Evolutionary conservation across 1,140 invertebrate genomes (phyloP).

Genomic region (Heliconius nattereri): DNA sequence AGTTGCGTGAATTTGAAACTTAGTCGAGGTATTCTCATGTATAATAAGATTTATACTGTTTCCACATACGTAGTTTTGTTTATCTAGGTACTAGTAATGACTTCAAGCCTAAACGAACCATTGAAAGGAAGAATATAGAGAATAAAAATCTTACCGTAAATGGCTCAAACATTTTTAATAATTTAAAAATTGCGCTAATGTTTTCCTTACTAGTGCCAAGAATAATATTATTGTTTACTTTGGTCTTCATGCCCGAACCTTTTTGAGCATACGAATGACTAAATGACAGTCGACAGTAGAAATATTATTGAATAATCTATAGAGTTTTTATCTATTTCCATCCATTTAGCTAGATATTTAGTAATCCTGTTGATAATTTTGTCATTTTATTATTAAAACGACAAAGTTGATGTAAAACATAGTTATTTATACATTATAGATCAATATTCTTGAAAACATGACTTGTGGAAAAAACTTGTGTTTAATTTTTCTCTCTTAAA

Average conservation of each 20-base stretch:
- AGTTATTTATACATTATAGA: slow-evolving; percentile 41
- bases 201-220: neutral
- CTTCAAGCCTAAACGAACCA: neutral
- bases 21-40: slow-evolving; percentile 32
- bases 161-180: neutral
- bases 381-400: slow-evolving; percentile 72
- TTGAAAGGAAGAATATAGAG: neutral
- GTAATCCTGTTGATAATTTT: slow-evolving; percentile 53
- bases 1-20: slow-evolving; percentile 29
- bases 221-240: slow-evolving; percentile 16
- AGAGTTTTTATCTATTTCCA: slow-evolving; percentile 34
- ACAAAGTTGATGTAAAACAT: slow-evolving; percentile 58
- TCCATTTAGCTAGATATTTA: slow-evolving; percentile 29
- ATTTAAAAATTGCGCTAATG: neutral
- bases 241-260: slow-evolving; percentile 51
- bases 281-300: slow-evolving; percentile 17
- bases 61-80: slow-evolving; percentile 13
- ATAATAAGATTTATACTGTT: slow-evolving; percentile 27
- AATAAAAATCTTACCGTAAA: neutral
- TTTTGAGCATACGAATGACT: slow-evolving; percentile 54
- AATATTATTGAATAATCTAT: slow-evolving; percentile 17
- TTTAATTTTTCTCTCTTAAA: slow-evolving; percentile 30
- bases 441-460: slow-evolving; percentile 39
- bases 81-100: slow-evolving; percentile 8
- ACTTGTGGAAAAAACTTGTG: slow-evolving; percentile 38